A percentile compares a stretch with the other conserved stretches of the same genome.
Evolutionary conservation across 1,140 invertebrate species (phyloP).

Genomic region (Colletes latitarsis): DNA sequence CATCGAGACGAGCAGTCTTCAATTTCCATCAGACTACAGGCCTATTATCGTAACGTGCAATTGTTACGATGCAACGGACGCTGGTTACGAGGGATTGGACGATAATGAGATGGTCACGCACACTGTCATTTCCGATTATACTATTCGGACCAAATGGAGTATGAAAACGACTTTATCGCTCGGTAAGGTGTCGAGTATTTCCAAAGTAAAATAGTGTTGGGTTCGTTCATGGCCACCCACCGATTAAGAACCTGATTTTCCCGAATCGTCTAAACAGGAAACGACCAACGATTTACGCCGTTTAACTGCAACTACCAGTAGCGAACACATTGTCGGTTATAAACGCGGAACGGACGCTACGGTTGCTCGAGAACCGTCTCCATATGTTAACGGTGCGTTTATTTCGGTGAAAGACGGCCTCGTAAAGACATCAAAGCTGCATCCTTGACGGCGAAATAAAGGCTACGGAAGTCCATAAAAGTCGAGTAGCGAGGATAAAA

Average conservation of each 20-base stretch:
- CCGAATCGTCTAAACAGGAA: background rate
- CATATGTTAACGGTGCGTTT: conserved; percentile 27
- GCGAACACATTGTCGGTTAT: background rate
- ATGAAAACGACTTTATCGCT: too few species aligned
- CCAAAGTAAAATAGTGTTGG: too few species aligned
- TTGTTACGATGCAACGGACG: background rate
- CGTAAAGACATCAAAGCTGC: conserved; percentile 48
- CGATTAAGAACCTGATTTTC: too few species aligned
- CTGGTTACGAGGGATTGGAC: background rate
- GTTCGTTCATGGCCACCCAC: too few species aligned
- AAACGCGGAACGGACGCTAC: background rate
- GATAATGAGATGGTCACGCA: background rate
- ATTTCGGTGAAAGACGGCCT: conserved; percentile 38
- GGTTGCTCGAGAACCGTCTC: background rate
- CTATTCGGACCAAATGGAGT: too few species aligned
- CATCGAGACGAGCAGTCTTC: background rate
- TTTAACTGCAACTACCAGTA: background rate
- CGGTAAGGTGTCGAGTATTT: background rate
- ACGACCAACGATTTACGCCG: background rate
- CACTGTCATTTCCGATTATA: too few species aligned
- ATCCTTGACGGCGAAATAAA: conserved; percentile 39
- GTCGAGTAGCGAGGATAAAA: conserved; percentile 1
- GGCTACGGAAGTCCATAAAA: conserved; percentile 48
- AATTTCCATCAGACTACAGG: background rate
- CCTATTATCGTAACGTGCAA: background rate